Conservation (phyloP, 2,888 invertebrate species). For the Lepidochitona cinerea region DNA sequence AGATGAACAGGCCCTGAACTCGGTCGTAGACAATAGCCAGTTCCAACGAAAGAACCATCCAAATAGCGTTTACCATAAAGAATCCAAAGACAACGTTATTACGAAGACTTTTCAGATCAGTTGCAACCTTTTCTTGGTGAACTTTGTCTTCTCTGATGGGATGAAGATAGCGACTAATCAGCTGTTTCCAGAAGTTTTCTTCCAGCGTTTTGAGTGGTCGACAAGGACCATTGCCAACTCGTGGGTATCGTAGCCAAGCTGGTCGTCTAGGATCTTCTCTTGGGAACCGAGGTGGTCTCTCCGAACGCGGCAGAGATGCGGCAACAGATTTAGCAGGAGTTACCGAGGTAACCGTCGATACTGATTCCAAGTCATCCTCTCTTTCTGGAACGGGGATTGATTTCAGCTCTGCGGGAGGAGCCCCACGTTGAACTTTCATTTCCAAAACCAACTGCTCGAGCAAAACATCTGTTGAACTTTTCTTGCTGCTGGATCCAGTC, state of each 20-base stretch:
- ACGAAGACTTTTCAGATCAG: slow-evolving; percentile 48
- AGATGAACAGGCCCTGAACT: slow-evolving; percentile 75
- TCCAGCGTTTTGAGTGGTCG: slow-evolving; percentile 87
- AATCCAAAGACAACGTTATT: slow-evolving; percentile 60
- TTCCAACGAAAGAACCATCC: slow-evolving; percentile 98
- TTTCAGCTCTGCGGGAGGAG: background rate
- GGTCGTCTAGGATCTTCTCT: slow-evolving; percentile 1
- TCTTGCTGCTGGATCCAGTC: background rate
- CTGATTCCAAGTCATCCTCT: background rate
- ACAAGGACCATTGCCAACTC: slow-evolving; percentile 83
- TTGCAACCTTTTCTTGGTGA: slow-evolving; percentile 49
- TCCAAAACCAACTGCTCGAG: slow-evolving; percentile 48
- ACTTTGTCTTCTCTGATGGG: slow-evolving; percentile 94
- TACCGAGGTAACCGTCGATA: background rate
- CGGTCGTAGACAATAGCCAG: slow-evolving; percentile 81
- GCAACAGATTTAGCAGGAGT: background rate
- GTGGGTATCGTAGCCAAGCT: background rate
- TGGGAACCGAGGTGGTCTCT: background rate
- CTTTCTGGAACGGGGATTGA: background rate
- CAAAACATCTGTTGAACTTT: slow-evolving; percentile 42
- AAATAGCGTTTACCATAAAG: slow-evolving; percentile 97
- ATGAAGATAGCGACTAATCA: slow-evolving; percentile 92
- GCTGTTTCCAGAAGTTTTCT: slow-evolving; percentile 92
- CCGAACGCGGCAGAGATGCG: background rate
- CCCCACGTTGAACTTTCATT: slow-evolving; percentile 20